Conservation (phyloP, 2,797 vertebrate genomes). For the Sebastes baramenuke region DNA sequence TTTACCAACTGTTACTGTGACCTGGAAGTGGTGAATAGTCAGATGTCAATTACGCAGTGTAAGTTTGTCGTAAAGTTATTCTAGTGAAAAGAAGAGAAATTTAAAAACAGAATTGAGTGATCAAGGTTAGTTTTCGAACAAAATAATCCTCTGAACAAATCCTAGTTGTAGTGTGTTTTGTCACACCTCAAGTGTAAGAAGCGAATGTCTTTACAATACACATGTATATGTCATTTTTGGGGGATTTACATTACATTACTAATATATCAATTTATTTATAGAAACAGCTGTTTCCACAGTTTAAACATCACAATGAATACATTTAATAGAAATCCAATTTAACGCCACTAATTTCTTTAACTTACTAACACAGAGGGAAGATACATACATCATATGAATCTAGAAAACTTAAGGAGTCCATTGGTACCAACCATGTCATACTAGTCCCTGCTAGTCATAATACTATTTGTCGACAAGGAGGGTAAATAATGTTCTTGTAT, state of each 20-base stretch:
- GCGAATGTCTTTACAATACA: neutral
- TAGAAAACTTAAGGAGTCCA: no score
- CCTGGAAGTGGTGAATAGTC: neutral
- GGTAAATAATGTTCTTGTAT: no score
- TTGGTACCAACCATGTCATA: no score
- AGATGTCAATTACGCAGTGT: neutral
- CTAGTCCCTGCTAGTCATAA: no score
- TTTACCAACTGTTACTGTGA: conserved; percentile 4
- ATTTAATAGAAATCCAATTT: neutral
- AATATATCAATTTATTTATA: neutral
- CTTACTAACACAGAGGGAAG: no score
- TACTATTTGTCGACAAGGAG: no score
- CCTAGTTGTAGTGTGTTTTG: neutral
- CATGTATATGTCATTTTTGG: neutral
- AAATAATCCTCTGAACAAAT: neutral
- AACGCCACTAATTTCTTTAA: no score
- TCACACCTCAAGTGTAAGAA: neutral
- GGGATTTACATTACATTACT: neutral
- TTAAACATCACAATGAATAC: neutral
- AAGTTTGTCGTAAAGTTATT: neutral
- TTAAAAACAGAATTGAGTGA: neutral
- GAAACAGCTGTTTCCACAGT: neutral
- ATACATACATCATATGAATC: no score
- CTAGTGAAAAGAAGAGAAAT: neutral
- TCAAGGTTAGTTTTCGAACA: neutral